Percentiles rank a stretch among this genome's conserved stretches.
Evolutionary conservation across 2,113 vertebrate genomes (phyloP).

Genomic region (Isichthys henryi): DNA sequence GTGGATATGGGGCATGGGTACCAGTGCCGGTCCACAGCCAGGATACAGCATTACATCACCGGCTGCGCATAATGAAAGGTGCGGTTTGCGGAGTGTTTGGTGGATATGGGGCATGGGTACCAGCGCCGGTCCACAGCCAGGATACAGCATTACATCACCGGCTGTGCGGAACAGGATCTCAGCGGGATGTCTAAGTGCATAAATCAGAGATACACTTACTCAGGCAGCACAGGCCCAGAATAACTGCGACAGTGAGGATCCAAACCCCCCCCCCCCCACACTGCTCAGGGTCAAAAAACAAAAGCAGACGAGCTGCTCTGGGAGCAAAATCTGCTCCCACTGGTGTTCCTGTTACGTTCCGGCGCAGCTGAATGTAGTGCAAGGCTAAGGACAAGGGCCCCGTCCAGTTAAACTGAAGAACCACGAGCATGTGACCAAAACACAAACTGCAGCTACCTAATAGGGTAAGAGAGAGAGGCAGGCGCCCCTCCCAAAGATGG

Average conservation of each 20-base stretch:
- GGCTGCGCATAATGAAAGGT: neutral
- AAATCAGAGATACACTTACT: neutral
- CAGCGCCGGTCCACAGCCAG: neutral
- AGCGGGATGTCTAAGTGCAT: neutral
- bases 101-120: neutral
- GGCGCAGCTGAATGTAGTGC: neutral
- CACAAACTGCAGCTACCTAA: neutral
- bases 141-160: neutral
- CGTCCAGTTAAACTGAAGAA: neutral
- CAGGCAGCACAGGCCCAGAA: neutral
- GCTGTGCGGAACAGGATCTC: neutral
- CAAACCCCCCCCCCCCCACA: neutral
- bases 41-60: neutral
- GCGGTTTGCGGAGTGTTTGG: neutral
- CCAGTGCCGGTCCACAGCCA: neutral
- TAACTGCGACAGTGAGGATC: neutral
- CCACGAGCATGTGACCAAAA: neutral
- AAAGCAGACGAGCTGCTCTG: neutral
- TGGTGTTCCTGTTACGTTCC: neutral
- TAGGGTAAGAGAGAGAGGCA: neutral
- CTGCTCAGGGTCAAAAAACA: neutral
- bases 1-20: neutral
- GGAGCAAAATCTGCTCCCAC: neutral
- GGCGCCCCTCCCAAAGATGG: neutral
- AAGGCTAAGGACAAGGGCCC: neutral